Base-by-base conservation (phyloP, 2,113 vertebrate species). In the Macroglossus sobrinus region DNA sequence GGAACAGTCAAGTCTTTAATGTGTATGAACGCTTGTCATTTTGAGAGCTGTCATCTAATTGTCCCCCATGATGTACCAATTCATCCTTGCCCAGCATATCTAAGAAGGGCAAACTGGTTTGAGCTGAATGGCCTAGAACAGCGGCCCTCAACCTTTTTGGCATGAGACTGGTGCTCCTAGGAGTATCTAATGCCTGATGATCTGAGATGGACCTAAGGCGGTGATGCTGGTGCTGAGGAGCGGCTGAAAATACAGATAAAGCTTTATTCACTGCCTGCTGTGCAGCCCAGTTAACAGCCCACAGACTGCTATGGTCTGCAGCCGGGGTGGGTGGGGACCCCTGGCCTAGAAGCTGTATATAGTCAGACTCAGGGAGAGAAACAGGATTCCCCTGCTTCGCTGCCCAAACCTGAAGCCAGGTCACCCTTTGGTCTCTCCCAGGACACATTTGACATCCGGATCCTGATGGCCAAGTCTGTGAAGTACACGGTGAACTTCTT, bases 401-500 rank as follows among this genome's bases (percentile, higher is more conserved):
- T 75, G 30, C 71, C 15, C 35, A 5, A 4, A 0, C 68, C 22
- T 26, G 6, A 90, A 74, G 64, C 69, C 87, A 47, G 33, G 57
- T 90, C 75, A 80, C 8, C 35, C 50, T 91, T 50, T 96, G 75
- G 8, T 95, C 64, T 91, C 50, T 78, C 86, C 38, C 96, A 99
- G 99, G 99, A 99, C 98, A 99, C 99, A 0, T 99, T 99, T 98
- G 99, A 99, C 97, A 99, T 99, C 98, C 98, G 99, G 96, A 99
- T 99, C 94, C 98, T 99, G 96, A 99, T 99, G 99, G 99, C 99
- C 95, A 99, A 99, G 97, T 99, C 99, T 0, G 99, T 99, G 94
- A 99, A 99, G 98, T 99, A 99, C 97, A 99, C 99, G 15, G 99
- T 99, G 92, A 99, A 99, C 99, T 99, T 99, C 98, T 98, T 99